Conservation (phyloP, 1,140 invertebrate genomes). For the Oreohelix idahoensis region DNA sequence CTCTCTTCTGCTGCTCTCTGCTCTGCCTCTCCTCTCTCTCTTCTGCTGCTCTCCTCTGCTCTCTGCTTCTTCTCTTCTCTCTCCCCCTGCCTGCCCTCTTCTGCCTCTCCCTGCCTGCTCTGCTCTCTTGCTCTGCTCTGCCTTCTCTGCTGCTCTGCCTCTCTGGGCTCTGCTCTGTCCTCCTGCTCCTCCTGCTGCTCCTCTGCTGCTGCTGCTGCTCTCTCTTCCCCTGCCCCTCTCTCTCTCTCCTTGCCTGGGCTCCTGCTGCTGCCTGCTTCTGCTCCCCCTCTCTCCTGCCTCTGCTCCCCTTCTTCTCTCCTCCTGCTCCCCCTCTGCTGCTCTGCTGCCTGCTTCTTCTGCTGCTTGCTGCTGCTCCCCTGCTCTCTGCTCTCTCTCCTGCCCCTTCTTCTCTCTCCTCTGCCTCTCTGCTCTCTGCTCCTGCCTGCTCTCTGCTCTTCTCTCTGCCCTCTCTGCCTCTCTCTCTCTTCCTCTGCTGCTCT, state of each 20-base stretch:
- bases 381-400: neutral
- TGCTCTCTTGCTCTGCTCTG: neutral
- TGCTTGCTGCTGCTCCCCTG: neutral
- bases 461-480: neutral
- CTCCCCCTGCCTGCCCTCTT: neutral
- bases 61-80: too few species aligned
- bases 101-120: neutral
- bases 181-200: too few species aligned
- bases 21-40: neutral
- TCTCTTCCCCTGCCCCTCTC: neutral
- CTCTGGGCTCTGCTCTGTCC: too few species aligned
- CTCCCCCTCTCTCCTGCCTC: too few species aligned
- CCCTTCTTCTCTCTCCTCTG: neutral
- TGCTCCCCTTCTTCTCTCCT: neutral
- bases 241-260: too few species aligned
- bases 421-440: neutral
- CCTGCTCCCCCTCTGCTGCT: neutral
- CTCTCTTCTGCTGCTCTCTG: neutral
- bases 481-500: too few species aligned
- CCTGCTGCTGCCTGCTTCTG: too few species aligned
- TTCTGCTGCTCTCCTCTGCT: too few species aligned
- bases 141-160: too few species aligned
- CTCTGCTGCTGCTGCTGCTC: too few species aligned
- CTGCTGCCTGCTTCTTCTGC: neutral
- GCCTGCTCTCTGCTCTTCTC: neutral